These are phyloP conservation scores for Philereme transversata DNA, from an alignment of 2,888 invertebrate species.

Conservation along the genomic window DNA sequence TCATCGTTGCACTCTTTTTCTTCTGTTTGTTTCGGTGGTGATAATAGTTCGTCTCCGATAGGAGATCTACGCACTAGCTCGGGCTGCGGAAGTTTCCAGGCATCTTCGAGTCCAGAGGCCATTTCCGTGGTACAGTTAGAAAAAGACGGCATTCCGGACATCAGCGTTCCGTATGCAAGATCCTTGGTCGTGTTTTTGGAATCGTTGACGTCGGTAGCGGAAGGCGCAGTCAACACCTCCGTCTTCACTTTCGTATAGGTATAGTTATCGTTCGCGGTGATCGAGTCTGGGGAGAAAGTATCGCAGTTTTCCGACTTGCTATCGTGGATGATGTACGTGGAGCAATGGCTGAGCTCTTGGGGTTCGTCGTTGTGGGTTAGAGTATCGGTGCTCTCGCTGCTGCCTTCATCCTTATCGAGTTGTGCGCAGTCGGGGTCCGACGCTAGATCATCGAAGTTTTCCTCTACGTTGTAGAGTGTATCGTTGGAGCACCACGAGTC, in stretches of 20 bases:
- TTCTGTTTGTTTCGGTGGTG: constrained; percentile 51
- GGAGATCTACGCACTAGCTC: constrained; percentile 69
- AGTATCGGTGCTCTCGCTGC: constrained; percentile 72
- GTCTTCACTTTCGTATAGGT: constrained; percentile 73
- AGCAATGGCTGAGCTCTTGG: constrained; percentile 66
- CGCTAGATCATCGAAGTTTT: constrained; percentile 79
- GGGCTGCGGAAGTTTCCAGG: constrained; percentile 67
- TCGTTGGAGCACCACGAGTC: constrained; percentile 87
- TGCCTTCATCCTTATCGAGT: constrained; percentile 55
- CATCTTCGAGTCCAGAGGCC: constrained; percentile 59
- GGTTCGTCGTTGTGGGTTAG: constrained; percentile 72
- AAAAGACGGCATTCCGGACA: constrained; percentile 68
- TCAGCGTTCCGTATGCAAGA: constrained; percentile 69
- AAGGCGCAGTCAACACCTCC: constrained; percentile 58
- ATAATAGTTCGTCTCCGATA: constrained; percentile 48
- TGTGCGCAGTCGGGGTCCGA: constrained; percentile 67
- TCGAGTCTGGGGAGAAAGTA: constrained; percentile 74
- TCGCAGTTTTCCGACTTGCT: constrained; percentile 70
- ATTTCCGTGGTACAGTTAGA: constrained; percentile 73
- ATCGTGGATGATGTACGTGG: constrained; percentile 74
- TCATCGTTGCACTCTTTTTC: constrained; percentile 41
- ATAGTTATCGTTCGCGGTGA: constrained; percentile 68
- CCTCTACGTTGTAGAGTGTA: constrained; percentile 86
- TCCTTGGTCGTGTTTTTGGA: constrained; percentile 72
- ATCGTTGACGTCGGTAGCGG: constrained; percentile 61